Conservation (phyloP, 2,888 invertebrate species). For the Ennomos erosarius region DNA sequence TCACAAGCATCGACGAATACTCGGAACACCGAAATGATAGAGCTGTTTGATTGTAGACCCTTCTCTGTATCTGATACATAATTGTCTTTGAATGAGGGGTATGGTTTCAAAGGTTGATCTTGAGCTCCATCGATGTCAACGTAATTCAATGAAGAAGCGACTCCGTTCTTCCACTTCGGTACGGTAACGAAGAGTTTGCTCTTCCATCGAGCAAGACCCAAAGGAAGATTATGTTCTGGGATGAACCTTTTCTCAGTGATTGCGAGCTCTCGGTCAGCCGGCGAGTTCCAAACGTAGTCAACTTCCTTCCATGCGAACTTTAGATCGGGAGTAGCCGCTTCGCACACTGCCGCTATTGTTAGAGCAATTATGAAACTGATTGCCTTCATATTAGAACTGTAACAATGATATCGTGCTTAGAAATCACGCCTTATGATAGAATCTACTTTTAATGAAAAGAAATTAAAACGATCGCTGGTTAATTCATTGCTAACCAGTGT, state of each 20-base stretch:
- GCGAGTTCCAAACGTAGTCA: conserved; percentile 87
- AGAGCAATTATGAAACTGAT: conserved; percentile 58
- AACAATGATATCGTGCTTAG: conserved; percentile 40
- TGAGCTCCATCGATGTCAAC: conserved; percentile 86
- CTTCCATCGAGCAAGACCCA: conserved; percentile 89
- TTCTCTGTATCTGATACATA: conserved; percentile 86
- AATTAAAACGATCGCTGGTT: conserved; percentile 17
- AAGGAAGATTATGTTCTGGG: conserved; percentile 87
- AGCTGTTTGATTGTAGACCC: conserved; percentile 82
- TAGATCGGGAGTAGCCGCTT: conserved; percentile 84
- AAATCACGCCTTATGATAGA: conserved; percentile 21
- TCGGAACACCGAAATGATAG: conserved; percentile 90
- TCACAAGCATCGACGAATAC: conserved; percentile 91
- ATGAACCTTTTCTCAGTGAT: conserved; percentile 86
- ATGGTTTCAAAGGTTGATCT: conserved; percentile 90
- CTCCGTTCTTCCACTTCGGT: conserved; percentile 89
- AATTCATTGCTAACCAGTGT: conserved; percentile 50
- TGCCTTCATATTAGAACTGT: conserved; percentile 61
- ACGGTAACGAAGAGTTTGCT: conserved; percentile 89
- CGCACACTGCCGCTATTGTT: conserved; percentile 58
- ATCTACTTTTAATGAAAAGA: conserved; percentile 15
- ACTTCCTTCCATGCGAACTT: conserved; percentile 89
- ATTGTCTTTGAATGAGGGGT: conserved; percentile 92
- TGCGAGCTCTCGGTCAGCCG: conserved; percentile 85
- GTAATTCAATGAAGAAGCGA: conserved; percentile 89